Evolutionary conservation across 2,888 invertebrate genomes (phyloP).

Genomic region (Drepanosiphum platanoidis): DNA sequence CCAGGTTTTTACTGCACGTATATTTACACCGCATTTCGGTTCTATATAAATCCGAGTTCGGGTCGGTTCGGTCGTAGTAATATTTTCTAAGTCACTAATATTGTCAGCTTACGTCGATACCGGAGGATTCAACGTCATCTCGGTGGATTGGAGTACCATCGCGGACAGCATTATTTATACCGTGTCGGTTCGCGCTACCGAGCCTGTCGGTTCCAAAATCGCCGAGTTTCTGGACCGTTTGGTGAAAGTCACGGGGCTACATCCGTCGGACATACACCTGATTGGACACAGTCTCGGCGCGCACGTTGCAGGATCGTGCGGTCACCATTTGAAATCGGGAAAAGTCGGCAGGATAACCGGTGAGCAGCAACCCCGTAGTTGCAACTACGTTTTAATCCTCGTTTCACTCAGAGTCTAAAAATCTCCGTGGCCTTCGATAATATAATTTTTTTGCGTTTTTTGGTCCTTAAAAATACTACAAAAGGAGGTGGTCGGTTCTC

Average conservation of each 20-base stretch:
- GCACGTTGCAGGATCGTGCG: not conserved
- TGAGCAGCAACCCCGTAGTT: too few relatives aligned
- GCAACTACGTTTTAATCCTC: too few relatives aligned
- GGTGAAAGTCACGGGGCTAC: not conserved
- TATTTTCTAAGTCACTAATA: not conserved
- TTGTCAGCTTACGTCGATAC: conserved; percentile 67
- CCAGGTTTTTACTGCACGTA: too few relatives aligned
- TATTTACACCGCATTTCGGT: too few relatives aligned
- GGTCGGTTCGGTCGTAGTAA: too few relatives aligned
- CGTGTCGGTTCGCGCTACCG: not conserved
- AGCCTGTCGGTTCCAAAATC: not conserved
- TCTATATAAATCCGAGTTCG: too few relatives aligned
- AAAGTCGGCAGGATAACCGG: not conserved
- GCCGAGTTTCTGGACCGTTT: not conserved
- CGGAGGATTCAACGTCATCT: conserved; percentile 69
- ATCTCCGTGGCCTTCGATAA: too few relatives aligned
- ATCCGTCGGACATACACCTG: not conserved
- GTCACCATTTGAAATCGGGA: not conserved
- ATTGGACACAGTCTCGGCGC: not conserved
- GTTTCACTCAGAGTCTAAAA: too few relatives aligned
- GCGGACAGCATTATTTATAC: conserved; percentile 60
- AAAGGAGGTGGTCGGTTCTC: too few relatives aligned
- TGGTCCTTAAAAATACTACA: too few relatives aligned
- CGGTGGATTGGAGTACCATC: conserved; percentile 69
- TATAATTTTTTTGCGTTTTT: too few relatives aligned